Evolutionary conservation across 2,113 vertebrate species (phyloP), one percentile per base, ranked within the genome.

Genomic region (Lethenteron camtschaticum): DNA sequence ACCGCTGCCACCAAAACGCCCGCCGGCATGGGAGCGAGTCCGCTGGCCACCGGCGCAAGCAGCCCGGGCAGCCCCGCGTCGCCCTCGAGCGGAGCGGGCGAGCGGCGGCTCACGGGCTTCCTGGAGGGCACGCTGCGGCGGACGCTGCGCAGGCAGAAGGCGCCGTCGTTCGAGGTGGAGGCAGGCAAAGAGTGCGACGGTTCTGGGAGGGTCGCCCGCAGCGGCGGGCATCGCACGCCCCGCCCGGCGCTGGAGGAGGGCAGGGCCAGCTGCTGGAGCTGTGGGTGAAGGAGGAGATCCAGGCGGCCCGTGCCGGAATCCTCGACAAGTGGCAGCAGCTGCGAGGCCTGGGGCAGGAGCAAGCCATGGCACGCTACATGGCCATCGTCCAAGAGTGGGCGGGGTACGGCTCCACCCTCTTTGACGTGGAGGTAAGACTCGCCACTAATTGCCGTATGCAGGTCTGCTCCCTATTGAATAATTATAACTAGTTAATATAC

Each of bases 311-410:
- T 57, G 82, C 85, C 70, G 87, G 86, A 20, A 79, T 92, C 14
- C 75, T 85, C 12, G 88, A 91, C 78, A 92, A 92, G 75, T 92
- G 89, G 89, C 82, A 80, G 69, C 83, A 85, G 57, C 79, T 92
- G 69, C 87, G 88, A 70, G 86, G 86, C 10, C 80, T 87, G 73
- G 83, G 83, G 11, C 89, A 92, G 76, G 86, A 89, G 75, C 88
- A 92, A 76, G 87, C 89, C 74, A 88, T 90, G 89, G 81, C 90
- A 59, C 87, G 85, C 55, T 92, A 92, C 75, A 92, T 92, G 89
- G 80, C 80, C 74, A 79, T 91, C 58, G 79, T 89, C 73, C 88
- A 86, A 73, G 89, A 92, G 72, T 92, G 89, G 89, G 84, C 86
- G 0, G 89, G 89, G 68, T 92, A 90, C 0, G 89, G 89, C 9